Percentiles rank a stretch among this genome's conserved stretches.
These are phyloP conservation scores for Gephyroberyx darwinii DNA, from an alignment of 2,797 vertebrate genomes.

Conservation along the genomic window DNA sequence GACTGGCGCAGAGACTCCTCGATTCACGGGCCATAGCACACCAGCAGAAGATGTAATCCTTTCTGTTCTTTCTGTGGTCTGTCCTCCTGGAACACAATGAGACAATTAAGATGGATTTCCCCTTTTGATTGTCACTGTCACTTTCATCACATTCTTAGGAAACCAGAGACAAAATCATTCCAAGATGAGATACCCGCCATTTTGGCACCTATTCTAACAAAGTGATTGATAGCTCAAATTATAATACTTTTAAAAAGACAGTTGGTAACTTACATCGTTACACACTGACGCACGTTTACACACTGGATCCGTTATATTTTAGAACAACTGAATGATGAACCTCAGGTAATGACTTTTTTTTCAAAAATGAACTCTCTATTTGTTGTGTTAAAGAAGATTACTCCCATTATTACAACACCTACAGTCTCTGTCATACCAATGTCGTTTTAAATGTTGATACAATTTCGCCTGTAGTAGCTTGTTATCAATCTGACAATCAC, in stretches of 20 bases:
- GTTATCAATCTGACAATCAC: background rate
- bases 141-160: background rate
- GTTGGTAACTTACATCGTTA: too few relatives aligned
- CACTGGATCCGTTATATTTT: background rate
- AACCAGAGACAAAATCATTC: background rate
- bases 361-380: background rate
- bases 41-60: conserved; percentile 17
- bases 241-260: background rate
- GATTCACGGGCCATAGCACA: conserved; percentile 61
- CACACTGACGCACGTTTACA: background rate
- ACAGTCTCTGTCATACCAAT: background rate
- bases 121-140: background rate
- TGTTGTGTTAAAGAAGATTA: background rate
- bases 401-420: background rate
- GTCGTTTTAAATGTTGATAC: background rate
- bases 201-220: background rate
- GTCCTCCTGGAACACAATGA: conserved; percentile 65
- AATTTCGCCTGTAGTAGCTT: background rate
- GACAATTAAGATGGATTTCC: conserved; percentile 4
- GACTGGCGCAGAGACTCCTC: conserved; percentile 24
- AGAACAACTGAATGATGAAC: background rate
- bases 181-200: background rate
- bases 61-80: conserved; percentile 14
- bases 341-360: too few relatives aligned
- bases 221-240: background rate